A percentile compares a stretch with the other conserved stretches of the same genome.
These are phyloP conservation scores for Osedax fenrisi DNA, from an alignment of 2,888 invertebrate genomes.

Conservation along the genomic window DNA sequence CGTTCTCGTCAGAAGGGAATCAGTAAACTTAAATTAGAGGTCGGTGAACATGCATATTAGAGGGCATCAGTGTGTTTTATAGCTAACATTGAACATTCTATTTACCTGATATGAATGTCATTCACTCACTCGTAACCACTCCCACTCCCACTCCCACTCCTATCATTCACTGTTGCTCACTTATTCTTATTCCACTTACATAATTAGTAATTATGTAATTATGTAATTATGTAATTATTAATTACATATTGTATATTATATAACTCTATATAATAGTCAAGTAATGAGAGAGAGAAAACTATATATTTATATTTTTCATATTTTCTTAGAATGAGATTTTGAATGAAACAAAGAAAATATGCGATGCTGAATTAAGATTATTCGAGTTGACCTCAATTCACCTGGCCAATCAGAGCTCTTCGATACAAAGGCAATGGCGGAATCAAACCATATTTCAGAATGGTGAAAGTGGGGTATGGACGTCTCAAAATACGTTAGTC, in stretches of 20 bases:
- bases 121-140: too few relatives aligned
- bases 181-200: too few relatives aligned
- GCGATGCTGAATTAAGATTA: not conserved
- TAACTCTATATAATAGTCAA: too few relatives aligned
- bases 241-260: too few relatives aligned
- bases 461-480: conserved; percentile 51
- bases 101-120: not conserved
- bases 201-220: too few relatives aligned
- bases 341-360: conserved; percentile 37
- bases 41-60: conserved; percentile 39
- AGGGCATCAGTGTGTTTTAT: not conserved
- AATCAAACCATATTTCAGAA: conserved; percentile 55
- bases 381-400: not conserved
- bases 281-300: too few relatives aligned
- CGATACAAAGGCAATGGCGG: conserved; percentile 55
- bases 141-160: too few relatives aligned
- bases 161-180: too few relatives aligned
- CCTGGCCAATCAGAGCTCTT: conserved; percentile 50
- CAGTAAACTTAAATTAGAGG: conserved; percentile 53
- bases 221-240: too few relatives aligned
- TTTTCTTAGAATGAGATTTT: conserved; percentile 53
- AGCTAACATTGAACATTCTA: not conserved
- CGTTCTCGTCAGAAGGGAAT: conserved; percentile 55
- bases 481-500: conserved; percentile 29
- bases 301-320: conserved; percentile 15